Evolutionary conservation across 2,113 vertebrate species (phyloP).

Genomic region (Hydrolagus affinis): DNA sequence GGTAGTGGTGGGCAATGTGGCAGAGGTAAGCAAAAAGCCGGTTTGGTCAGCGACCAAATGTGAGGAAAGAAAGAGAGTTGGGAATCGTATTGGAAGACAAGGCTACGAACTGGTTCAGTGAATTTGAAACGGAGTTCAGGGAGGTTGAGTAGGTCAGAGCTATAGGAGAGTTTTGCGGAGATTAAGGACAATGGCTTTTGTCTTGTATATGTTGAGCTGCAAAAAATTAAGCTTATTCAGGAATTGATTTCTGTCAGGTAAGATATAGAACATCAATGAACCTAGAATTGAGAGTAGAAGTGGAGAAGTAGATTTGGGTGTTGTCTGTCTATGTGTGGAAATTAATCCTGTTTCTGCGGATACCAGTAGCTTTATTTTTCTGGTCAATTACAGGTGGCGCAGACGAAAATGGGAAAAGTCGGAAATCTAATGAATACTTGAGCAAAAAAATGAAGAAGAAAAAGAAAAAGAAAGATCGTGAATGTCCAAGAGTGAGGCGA

Average conservation of each 20-base stretch:
- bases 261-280: not conserved
- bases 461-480: conserved; percentile 88
- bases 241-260: not conserved
- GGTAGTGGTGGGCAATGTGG: too few relatives aligned
- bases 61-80: too few relatives aligned
- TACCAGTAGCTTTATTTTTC: conserved; percentile 33
- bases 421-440: conserved; percentile 72
- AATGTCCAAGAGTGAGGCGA: conserved; percentile 71
- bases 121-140: not conserved
- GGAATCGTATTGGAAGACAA: too few relatives aligned
- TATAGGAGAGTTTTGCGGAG: too few relatives aligned
- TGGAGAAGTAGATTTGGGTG: not conserved
- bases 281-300: conserved; percentile 1
- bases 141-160: not conserved
- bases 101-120: not conserved
- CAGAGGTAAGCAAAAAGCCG: too few relatives aligned
- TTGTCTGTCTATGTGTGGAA: not conserved
- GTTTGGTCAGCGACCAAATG: too few relatives aligned
- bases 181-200: too few relatives aligned
- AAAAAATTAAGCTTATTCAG: not conserved
- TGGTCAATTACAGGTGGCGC: conserved; percentile 61
- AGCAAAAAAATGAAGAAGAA: conserved; percentile 86
- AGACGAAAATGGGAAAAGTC: conserved; percentile 78
- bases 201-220: not conserved
- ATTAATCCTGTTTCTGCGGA: not conserved